Evolutionary conservation across 1,140 invertebrate species (phyloP), one percentile per base, ranked within the genome.

Genomic region (Cherax quadricarinatus): DNA sequence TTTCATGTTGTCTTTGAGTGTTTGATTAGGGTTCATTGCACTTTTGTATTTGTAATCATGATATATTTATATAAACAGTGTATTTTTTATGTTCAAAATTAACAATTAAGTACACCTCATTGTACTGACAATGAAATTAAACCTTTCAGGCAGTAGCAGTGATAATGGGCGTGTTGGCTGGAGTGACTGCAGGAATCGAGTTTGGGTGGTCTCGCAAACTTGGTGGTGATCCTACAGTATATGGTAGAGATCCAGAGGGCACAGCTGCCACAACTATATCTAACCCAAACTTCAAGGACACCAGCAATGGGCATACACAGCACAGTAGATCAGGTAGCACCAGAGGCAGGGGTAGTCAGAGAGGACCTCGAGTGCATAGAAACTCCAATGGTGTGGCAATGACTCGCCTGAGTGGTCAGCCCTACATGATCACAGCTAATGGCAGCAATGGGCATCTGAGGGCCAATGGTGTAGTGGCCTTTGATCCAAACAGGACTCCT

Each of bases 401-500:
- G 93, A 92, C 91, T 49, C 79, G 66, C 12, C 70, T 93, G n/a
- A 90, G 91, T 88, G 91, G 91, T 88, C 84, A 86, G 73, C 92
- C 92, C 16, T 93, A 93, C 83, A 89, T 89, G 80, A 53, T 93
- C 83, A 89, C 87, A 1, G 87, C 87, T 16, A 93, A 89, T 70
- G 92, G 92, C 10, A 88, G 57, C 49, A 86, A 88, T 57, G 87
- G 87, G 18, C 82, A 86, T n/a, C 14, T 66, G 24, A 80, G 87
- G 30, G 1, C 79, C 48, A 93, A 93, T 78, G 91, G 91, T 7
- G 70, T 86, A 51, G 81, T 93, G 84, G 90, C 93, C 14, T 93
- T 92, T 30, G 93, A 93, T 62, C 93, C 93, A 4, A 93, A 93
- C 41, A 92, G 78, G 70, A 85, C 93, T 30, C 93, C 93, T 21